These are phyloP conservation scores for Phenganax stokvisi DNA, from an alignment of 92 coral and sea anemone genomes.

Conservation along the genomic window DNA sequence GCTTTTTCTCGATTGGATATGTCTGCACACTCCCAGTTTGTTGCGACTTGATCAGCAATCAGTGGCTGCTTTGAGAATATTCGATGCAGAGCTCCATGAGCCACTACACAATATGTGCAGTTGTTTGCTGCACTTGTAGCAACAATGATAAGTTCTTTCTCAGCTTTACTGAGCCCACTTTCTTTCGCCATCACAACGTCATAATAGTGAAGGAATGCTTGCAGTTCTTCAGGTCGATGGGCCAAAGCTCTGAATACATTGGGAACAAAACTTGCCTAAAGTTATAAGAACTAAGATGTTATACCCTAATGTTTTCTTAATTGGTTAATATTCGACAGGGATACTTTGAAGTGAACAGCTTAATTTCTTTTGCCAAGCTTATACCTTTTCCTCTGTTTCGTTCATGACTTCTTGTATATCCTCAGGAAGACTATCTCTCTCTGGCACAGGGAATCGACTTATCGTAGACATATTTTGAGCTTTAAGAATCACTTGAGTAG, in stretches of 20 bases:
- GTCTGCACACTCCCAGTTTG: conserved; percentile 84
- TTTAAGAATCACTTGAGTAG: not conserved
- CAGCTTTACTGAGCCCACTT: conserved; percentile 80
- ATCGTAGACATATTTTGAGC: conserved; percentile 32
- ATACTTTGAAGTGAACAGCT: no score
- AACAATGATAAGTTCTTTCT: conserved; percentile 85
- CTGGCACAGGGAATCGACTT: conserved; percentile 86
- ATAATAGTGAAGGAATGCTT: conserved; percentile 78
- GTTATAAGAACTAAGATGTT: not conserved
- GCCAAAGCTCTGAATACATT: conserved; percentile 82
- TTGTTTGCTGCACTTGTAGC: conserved; percentile 94
- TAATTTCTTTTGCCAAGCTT: no score
- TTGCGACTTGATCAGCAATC: conserved; percentile 87
- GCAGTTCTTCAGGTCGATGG: conserved; percentile 94
- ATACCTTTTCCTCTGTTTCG: conserved; percentile 81
- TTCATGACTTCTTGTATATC: conserved; percentile 70
- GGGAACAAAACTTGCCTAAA: conserved; percentile 76
- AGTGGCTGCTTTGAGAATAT: conserved; percentile 80
- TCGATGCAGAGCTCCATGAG: conserved; percentile 91
- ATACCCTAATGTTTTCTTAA: no score
- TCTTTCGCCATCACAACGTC: conserved; percentile 76
- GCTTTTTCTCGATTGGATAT: conserved; percentile 75
- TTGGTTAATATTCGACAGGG: no score
- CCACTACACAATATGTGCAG: conserved; percentile 89
- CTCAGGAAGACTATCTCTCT: conserved; percentile 54